These are phyloP conservation scores for Neomonachus schauinslandi DNA, from an alignment of 2,113 vertebrate species.

Conservation along the genomic window DNA sequence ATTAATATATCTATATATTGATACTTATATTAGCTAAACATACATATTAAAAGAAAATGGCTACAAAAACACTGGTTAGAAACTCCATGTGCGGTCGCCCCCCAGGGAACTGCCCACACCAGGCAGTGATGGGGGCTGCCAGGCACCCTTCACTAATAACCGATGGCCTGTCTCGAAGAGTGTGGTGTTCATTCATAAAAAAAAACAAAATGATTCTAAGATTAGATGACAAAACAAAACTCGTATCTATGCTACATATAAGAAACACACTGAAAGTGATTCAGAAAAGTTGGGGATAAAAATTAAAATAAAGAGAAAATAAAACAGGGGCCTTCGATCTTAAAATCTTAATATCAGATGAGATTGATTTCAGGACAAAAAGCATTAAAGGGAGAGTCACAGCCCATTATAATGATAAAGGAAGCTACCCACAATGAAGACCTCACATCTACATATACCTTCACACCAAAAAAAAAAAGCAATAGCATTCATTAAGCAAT, in stretches of 20 bases:
- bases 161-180: neutral
- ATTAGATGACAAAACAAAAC: neutral
- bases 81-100: too few species aligned
- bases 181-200: neutral
- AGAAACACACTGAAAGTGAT: neutral
- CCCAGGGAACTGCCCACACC: accelerated
- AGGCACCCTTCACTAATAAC: neutral
- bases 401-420: neutral
- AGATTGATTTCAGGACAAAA: neutral
- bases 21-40: neutral
- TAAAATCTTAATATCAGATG: neutral
- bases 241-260: neutral
- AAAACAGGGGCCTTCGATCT: neutral
- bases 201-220: neutral
- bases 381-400: neutral
- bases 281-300: neutral
- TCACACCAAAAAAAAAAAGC: neutral
- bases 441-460: neutral
- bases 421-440: neutral
- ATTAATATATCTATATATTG: neutral
- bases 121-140: neutral
- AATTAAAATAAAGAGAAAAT: neutral
- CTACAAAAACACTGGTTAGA: neutral
- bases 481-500: neutral
- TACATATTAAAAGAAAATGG: neutral